A percentile compares a stretch with the other conserved stretches of the same genome.
Evolutionary conservation across 2,113 vertebrate species (phyloP).

Genomic region (Stigmatopora nigra): DNA sequence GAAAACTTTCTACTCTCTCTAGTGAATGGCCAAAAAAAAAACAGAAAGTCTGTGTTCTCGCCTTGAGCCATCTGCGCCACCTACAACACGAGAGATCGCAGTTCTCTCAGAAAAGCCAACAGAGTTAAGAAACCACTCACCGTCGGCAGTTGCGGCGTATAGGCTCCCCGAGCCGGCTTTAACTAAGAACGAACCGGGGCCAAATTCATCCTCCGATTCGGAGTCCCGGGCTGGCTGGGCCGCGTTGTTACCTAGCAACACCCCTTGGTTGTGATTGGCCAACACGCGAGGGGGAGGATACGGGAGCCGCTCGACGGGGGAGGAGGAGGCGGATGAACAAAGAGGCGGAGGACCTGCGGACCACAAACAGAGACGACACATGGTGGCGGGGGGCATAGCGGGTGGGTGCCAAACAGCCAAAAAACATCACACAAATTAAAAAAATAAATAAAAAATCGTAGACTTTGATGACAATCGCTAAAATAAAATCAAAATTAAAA

Average conservation of each 20-base stretch:
- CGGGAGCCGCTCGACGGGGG: conserved; percentile 85
- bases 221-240: conserved; percentile 89
- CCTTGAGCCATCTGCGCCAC: conserved; percentile 50
- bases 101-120: conserved; percentile 57
- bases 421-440: conserved; percentile 35
- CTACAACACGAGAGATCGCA: conserved; percentile 37
- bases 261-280: conserved; percentile 90
- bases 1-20: conserved; percentile 39
- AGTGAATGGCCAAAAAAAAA: conserved; percentile 27
- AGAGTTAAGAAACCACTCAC: conserved; percentile 81
- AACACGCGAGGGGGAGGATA: conserved; percentile 83
- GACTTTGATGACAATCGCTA: conserved; percentile 54
- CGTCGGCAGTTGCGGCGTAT: conserved; percentile 75
- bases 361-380: conserved; percentile 82
- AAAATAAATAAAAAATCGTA: conserved; percentile 23
- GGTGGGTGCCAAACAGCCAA: conserved; percentile 65
- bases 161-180: conserved; percentile 90
- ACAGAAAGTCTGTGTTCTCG: conserved; percentile 24
- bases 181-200: conserved; percentile 94
- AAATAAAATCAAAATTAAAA: conserved; percentile 50
- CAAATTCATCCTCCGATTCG: conserved; percentile 97
- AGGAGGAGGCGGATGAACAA: conserved; percentile 88
- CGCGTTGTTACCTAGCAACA: conserved; percentile 94
- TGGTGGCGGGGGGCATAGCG: conserved; percentile 25
- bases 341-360: conserved; percentile 88